phyloP scores from a whole-genome alignment of 1,140 invertebrate species.

The Dendroctonus valens region DNA sequence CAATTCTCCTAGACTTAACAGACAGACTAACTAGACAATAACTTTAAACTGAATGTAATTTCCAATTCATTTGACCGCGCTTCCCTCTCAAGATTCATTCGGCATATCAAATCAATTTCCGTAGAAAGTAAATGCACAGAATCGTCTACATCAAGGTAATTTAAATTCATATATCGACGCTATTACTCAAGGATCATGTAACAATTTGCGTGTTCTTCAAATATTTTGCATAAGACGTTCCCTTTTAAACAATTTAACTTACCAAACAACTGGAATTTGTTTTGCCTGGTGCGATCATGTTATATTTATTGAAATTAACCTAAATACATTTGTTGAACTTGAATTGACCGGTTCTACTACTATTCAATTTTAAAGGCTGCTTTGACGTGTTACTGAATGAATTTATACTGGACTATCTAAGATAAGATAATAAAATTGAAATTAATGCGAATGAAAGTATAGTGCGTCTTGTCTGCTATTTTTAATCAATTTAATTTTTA shows the following conservation, averaged over 20 bases:
- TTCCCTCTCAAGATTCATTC: not conserved
- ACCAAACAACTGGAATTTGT: no score
- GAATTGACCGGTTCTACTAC: not conserved
- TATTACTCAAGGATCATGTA: conserved; percentile 11
- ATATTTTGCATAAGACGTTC: not conserved
- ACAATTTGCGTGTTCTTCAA: not conserved
- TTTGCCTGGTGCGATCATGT: not conserved
- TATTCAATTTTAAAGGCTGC: no score
- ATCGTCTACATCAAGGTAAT: conserved; percentile 4
- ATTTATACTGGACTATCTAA: no score
- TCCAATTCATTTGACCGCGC: not conserved
- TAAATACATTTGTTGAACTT: conserved; percentile 1
- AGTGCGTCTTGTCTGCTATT: no score
- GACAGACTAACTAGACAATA: no score
- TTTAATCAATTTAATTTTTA: no score
- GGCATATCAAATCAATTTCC: conserved; percentile 1
- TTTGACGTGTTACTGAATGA: no score
- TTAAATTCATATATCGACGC: conserved; percentile 4
- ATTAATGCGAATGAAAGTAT: no score
- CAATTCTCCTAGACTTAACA: not conserved
- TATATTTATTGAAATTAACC: not conserved
- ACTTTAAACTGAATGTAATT: not conserved
- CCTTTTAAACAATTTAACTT: no score
- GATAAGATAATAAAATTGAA: no score
- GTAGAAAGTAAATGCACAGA: conserved; percentile 9